These are phyloP conservation scores for Pheosia tremula DNA, from an alignment of 2,888 invertebrate genomes.

Conservation along the genomic window DNA sequence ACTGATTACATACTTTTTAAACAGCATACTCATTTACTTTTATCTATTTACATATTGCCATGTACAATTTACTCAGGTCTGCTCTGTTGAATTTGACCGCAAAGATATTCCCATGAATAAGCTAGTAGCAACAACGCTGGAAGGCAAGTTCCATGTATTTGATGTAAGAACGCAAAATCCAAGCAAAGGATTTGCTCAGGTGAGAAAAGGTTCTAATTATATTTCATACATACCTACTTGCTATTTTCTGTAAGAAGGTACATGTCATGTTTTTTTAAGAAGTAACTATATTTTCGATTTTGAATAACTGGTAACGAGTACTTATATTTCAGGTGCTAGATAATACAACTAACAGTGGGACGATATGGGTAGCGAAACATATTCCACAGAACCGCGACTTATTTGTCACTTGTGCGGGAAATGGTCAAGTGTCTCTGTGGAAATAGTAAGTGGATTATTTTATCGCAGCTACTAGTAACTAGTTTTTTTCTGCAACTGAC, in stretches of 20 bases:
- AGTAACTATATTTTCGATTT: too few species aligned
- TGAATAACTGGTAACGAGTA: too few species aligned
- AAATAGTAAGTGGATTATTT: slow-evolving; percentile 91
- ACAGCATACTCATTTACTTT: too few species aligned
- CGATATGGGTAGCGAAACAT: slow-evolving; percentile 95
- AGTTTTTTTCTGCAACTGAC: too few species aligned
- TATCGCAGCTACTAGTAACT: not conserved
- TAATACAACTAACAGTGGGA: slow-evolving; percentile 85
- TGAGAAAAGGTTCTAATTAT: slow-evolving; percentile 42
- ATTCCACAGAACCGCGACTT: slow-evolving; percentile 97
- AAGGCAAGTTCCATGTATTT: slow-evolving; percentile 95
- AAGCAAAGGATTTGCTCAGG: slow-evolving; percentile 92
- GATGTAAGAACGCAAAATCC: slow-evolving; percentile 95
- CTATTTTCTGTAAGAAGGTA: too few species aligned
- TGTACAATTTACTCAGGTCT: slow-evolving; percentile 81
- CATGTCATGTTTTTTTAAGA: too few species aligned
- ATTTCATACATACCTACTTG: too few species aligned
- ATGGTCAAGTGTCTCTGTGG: slow-evolving; percentile 96
- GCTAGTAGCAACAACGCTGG: slow-evolving; percentile 94
- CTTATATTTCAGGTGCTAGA: slow-evolving; percentile 66
- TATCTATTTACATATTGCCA: too few species aligned
- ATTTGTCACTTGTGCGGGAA: slow-evolving; percentile 95
- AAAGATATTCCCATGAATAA: slow-evolving; percentile 98
- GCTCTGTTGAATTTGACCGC: slow-evolving; percentile 95
- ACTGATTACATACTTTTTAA: too few species aligned